These are phyloP conservation scores for Trissolcus japonicus DNA, from an alignment of 2,888 invertebrate genomes.

Conservation along the genomic window DNA sequence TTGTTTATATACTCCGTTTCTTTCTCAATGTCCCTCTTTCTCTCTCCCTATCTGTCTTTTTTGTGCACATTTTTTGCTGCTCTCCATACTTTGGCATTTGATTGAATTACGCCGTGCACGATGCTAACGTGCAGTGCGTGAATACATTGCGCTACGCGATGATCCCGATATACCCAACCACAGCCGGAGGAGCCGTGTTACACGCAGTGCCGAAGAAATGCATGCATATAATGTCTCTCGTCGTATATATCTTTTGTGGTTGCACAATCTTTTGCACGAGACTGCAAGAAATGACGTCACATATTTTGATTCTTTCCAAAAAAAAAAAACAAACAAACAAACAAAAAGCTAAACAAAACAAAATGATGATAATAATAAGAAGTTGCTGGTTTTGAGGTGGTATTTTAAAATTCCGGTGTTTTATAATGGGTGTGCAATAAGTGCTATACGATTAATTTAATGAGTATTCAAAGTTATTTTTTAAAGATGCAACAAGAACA, in stretches of 20 bases:
- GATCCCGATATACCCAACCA: slow-evolving; percentile 33
- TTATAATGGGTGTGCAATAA: neutral
- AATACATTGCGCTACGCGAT: slow-evolving; percentile 36
- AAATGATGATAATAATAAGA: too few relatives aligned
- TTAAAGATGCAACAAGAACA: neutral
- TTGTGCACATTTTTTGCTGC: neutral
- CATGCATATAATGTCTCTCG: slow-evolving; percentile 14
- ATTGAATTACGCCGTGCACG: slow-evolving; percentile 69
- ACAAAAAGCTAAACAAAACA: too few relatives aligned
- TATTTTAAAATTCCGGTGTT: too few relatives aligned
- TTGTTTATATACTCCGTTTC: neutral
- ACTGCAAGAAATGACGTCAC: too few relatives aligned
- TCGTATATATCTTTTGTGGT: slow-evolving; percentile 40
- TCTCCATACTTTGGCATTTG: slow-evolving; percentile 72
- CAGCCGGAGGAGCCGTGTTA: slow-evolving; percentile 18
- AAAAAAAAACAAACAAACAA: too few relatives aligned
- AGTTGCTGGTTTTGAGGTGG: too few relatives aligned
- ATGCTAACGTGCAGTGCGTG: slow-evolving; percentile 20
- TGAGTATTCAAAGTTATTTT: too few relatives aligned
- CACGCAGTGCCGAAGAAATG: neutral
- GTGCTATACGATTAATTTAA: neutral
- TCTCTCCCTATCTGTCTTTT: neutral
- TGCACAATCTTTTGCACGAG: too few relatives aligned
- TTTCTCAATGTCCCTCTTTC: neutral
- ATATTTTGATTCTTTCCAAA: too few relatives aligned